phyloP scores from a whole-genome alignment of 2,888 invertebrate species.

The Vandiemenella viatica region DNA sequence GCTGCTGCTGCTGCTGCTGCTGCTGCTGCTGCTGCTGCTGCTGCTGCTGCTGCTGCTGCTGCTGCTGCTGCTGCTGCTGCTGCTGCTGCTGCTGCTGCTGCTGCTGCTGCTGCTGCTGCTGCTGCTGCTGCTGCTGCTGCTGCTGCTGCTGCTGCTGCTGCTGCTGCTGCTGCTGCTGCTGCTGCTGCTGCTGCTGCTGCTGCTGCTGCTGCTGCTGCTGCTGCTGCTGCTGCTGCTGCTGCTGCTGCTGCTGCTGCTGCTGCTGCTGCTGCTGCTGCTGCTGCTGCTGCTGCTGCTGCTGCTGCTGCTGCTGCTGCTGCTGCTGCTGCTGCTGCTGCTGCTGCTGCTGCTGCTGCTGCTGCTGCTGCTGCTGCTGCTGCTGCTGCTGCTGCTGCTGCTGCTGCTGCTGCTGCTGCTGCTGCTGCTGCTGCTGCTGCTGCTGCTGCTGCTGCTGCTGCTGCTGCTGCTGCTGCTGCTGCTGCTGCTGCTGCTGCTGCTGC shows the following conservation, averaged over 20 bases:
- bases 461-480: conserved; percentile 5
- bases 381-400: conserved; percentile 4
- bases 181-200: conserved; percentile 5
- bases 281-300: conserved; percentile 4
- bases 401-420: conserved; percentile 5
- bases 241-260: conserved; percentile 6
- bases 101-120: conserved; percentile 5
- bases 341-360: conserved; percentile 6
- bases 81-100: conserved; percentile 24
- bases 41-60: conserved; percentile 18
- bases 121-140: conserved; percentile 4
- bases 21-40: background rate
- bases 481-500: conserved; percentile 4
- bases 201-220: conserved; percentile 14
- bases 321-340: conserved; percentile 1
- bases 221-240: conserved; percentile 6
- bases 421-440: conserved; percentile 5
- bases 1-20: background rate
- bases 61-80: conserved; percentile 13
- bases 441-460: conserved; percentile 5
- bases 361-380: conserved; percentile 3
- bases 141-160: conserved; percentile 6
- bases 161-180: conserved; percentile 3
- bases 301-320: conserved; percentile 4
- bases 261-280: conserved; percentile 3